These are phyloP conservation scores for Cossypha heuglini DNA, from an alignment of 2,797 vertebrate genomes.

Conservation along the genomic window DNA sequence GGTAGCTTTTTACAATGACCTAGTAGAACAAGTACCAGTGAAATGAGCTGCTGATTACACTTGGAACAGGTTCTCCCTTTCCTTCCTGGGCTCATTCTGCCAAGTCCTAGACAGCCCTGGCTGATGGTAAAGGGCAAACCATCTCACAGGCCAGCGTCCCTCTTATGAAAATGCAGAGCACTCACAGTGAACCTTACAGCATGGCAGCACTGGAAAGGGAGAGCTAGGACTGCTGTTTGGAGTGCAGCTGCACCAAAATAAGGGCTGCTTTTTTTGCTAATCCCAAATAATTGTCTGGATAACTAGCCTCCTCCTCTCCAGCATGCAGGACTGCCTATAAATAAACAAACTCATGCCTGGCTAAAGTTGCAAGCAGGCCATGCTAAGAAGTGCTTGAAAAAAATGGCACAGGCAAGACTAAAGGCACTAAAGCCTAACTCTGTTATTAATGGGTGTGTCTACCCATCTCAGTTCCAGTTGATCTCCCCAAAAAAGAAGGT, in stretches of 20 bases:
- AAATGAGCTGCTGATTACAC: background rate
- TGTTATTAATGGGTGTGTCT: background rate
- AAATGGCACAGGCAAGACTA: background rate
- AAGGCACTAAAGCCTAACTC: background rate
- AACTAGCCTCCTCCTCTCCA: background rate
- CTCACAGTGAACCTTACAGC: background rate
- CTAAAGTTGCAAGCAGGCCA: background rate
- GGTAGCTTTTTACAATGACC: background rate
- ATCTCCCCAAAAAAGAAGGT: background rate
- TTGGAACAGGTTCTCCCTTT: background rate
- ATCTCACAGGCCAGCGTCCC: background rate
- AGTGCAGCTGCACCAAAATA: background rate
- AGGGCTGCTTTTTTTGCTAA: background rate
- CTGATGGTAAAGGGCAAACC: background rate
- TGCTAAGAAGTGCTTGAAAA: background rate
- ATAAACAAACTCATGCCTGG: background rate
- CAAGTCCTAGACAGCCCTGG: background rate
- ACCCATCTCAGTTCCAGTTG: background rate
- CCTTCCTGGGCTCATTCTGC: background rate
- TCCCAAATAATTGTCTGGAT: background rate
- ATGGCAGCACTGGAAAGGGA: background rate
- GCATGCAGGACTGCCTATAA: background rate
- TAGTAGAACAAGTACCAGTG: background rate
- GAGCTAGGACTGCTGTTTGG: background rate
- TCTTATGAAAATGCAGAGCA: rapidly evolving